Percentiles rank a stretch among this genome's conserved stretches.
Evolutionary conservation across 2,113 vertebrate species (phyloP).

Genomic region (Hystrix brachyura): DNA sequence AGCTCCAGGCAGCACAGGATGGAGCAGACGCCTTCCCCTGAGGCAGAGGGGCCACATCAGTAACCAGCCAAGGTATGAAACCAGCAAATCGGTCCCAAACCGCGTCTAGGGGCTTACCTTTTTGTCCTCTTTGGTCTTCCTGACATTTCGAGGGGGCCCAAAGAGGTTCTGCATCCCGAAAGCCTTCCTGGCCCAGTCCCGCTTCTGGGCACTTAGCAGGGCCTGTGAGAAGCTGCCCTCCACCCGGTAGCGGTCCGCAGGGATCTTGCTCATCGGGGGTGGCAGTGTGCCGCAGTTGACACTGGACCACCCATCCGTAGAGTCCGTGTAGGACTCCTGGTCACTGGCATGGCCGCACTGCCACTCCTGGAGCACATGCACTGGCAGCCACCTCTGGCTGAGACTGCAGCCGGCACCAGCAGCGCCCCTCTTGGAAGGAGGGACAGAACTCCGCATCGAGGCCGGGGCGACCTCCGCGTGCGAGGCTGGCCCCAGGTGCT

Average conservation of each 20-base stretch:
- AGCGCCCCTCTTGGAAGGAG: conserved; percentile 88
- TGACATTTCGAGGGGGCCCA: conserved; percentile 89
- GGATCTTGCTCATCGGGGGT: conserved; percentile 98
- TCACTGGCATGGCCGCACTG: conserved; percentile 94
- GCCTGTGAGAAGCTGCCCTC: conserved; percentile 91
- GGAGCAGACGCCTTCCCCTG: neutral
- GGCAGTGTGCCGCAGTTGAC: conserved; percentile 98
- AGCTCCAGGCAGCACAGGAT: neutral
- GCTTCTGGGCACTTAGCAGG: conserved; percentile 89
- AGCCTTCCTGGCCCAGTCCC: conserved; percentile 95
- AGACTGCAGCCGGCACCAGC: conserved; percentile 70
- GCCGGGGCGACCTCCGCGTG: conserved; percentile 89
- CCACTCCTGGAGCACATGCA: conserved; percentile 96
- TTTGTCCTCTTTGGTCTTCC: conserved; percentile 93
- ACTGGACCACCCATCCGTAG: conserved; percentile 98
- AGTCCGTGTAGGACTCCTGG: conserved; percentile 98
- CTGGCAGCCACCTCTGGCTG: conserved; percentile 94
- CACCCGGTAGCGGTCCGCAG: conserved; percentile 96
- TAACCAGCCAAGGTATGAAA: rapidly evolving
- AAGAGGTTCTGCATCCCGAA: conserved; percentile 92
- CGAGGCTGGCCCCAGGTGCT: conserved; percentile 88
- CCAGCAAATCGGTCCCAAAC: rapidly evolving
- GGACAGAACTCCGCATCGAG: conserved; percentile 89
- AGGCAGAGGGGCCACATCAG: rapidly evolving
- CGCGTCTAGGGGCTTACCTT: conserved; percentile 89